Evolutionary conservation across 2,113 vertebrate species (phyloP), one percentile per base, ranked within the genome.

Genomic region (Seriola aureovittata): DNA sequence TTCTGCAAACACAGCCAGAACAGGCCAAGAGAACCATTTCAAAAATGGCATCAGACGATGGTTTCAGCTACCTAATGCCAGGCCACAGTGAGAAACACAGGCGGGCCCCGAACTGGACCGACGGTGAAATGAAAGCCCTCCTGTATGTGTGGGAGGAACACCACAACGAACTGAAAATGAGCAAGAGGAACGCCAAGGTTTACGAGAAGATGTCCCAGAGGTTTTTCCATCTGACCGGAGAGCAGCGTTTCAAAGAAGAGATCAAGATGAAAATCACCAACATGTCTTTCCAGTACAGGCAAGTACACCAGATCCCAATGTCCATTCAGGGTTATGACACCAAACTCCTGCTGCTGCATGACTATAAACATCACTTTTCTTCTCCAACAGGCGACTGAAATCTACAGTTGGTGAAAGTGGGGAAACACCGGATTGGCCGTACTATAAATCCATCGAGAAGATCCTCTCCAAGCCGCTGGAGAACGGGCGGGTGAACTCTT

Each of bases 251-350:
- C 92, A 97, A 98, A 71, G 98, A 99, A 91, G 98, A 99, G 94
- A 98, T 99, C 94, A 99, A 99, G 94, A 99, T 99, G 96, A 99
- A 99, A 95, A 99, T 99, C 94, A 99, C 98, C 93, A 99, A 99
- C 95, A 99, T 99, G 98, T 99, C 98, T 90, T 99, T 99, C 95
- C 98, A 99, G 93, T 99, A 97, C 97, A 98, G 98, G 98, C 96
- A 94, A 96, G 97, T 95, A 86, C 88, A 86, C 52, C 55, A 9
- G 2, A 32, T 65, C n/a, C 65, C 54, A 32, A 42, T 44, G 5
- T 19, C 23, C 63, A 11, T 0, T 1, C 67, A 55, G n/a, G 71
- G 38, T 16, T 70, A 0, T 57, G 21, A 38, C 44, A 36, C 23
- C n/a, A 36, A 69, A 72, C 48, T 70, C 58, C 80, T 84, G 54